Evolutionary conservation across 2,797 vertebrate genomes (phyloP).

Genomic region (Chelon auratus): DNA sequence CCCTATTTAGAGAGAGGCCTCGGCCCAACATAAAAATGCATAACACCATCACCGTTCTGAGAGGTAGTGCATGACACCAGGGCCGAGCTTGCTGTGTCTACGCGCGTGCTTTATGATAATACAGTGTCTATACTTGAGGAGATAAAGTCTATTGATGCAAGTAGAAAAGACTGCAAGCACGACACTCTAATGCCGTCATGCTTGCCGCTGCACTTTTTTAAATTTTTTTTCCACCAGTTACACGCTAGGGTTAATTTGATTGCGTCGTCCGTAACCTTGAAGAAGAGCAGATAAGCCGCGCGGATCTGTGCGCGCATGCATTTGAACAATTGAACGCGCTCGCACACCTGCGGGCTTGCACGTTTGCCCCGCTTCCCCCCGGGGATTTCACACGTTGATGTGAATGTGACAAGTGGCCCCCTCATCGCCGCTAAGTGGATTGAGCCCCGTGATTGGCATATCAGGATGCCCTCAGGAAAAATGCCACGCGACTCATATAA

Average conservation of each 20-base stretch:
- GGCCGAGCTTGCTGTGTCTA: constrained; percentile 24
- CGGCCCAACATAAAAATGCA: constrained; percentile 80
- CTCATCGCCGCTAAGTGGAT: constrained; percentile 63
- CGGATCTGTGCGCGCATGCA: constrained; percentile 15
- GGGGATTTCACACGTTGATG: constrained; percentile 26
- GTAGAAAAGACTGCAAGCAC: neutral
- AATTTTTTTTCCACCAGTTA: neutral
- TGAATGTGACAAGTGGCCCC: constrained; percentile 48
- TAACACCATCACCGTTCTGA: constrained; percentile 61
- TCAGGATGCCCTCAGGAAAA: constrained; percentile 47
- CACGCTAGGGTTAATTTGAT: constrained; percentile 39
- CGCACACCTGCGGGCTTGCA: neutral
- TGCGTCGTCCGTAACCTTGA: constrained; percentile 47
- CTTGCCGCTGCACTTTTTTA: constrained; percentile 8
- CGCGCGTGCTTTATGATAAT: constrained; percentile 54
- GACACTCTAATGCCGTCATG: neutral
- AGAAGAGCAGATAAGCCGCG: neutral
- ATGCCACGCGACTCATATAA: constrained; percentile 55
- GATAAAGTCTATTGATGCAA: constrained; percentile 31
- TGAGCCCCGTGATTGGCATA: constrained; percentile 51
- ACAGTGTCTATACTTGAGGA: constrained; percentile 23
- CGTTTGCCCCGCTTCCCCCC: constrained; percentile 6
- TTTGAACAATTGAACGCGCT: constrained; percentile 26
- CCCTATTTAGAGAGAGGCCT: constrained; percentile 79
- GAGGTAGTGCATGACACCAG: constrained; percentile 57